Evolutionary conservation across 2,113 vertebrate species (phyloP), one percentile per base, ranked within the genome.

Genomic region (Caranx melampygus): DNA sequence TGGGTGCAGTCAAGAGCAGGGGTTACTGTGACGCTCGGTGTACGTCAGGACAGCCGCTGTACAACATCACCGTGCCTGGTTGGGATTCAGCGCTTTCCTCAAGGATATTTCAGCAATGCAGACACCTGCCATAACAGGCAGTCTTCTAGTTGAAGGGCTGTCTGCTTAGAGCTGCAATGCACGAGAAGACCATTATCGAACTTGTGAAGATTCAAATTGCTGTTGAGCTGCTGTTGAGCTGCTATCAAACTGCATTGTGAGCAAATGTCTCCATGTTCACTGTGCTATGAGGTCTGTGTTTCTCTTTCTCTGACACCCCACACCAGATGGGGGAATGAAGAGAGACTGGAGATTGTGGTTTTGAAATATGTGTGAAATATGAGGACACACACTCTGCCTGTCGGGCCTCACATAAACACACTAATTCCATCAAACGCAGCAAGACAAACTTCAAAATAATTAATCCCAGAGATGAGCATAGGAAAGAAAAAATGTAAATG

Each of bases 101-200:
- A 33, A 60, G 49, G 79, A 47, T 45, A 57, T 66, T 77, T 67
- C 49, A 79, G 52, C 54, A 10, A 18, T 34, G 72, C 58, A 74
- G 75, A 84, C 72, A 79, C 54, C 83, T 81, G 71, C 78, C 61
- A 72, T 21, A 65, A 71, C 67, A 75, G 33, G 31, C 65, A 59
- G 7, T 35, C 34, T 44, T 65, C 51, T 33, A 26, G 40, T 45
- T 80, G 64, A 80, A 67, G 72, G 61, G 55, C 72, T 74, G 44
- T 51, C 65, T 73, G 70, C 79, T 72, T 66, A 66, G 21, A n/a
- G 61, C 69, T 70, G 37, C 63, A 73, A 16, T 20, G 26, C 59
- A 57, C 61, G 11, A 21, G n/a, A 79, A 51, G 31, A 73, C 34
- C 66, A 63, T 58, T 49, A 66, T 80, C 33, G 2, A 60, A 75